A percentile compares a stretch with the other conserved stretches of the same genome.
Conservation (phyloP, 2,797 vertebrate species). For the Aselliscus stoliczkanus region DNA sequence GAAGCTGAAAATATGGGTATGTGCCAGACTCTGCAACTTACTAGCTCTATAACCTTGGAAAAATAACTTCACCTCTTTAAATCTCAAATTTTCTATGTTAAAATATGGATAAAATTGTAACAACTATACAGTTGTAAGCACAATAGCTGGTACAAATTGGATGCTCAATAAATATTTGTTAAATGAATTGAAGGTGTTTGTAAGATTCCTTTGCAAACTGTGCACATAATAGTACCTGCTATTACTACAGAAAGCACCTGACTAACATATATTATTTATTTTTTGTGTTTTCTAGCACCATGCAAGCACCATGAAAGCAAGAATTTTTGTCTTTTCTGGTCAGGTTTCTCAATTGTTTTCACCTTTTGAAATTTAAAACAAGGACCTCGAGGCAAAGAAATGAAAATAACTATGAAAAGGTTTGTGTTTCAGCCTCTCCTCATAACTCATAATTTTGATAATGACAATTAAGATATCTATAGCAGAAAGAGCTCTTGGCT, state of each 20-base stretch:
- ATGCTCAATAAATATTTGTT: not conserved
- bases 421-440: not conserved
- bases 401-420: not conserved
- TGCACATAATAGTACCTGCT: not conserved
- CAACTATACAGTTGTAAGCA: not conserved
- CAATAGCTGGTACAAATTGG: not conserved
- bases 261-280: not conserved
- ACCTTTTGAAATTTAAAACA: conserved; percentile 1
- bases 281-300: not conserved
- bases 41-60: not conserved
- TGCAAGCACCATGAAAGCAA: not conserved
- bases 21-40: not conserved
- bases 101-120: not conserved
- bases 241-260: not conserved
- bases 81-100: not conserved
- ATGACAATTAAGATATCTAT: not conserved
- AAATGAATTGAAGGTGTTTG: not conserved
- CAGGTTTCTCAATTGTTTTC: not conserved
- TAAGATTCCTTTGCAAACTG: not conserved
- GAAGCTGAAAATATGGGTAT: not conserved
- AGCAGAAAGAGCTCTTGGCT: not conserved
- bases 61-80: not conserved
- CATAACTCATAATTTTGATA: not conserved
- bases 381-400: not conserved
- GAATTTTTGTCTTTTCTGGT: not conserved